Percentiles rank a stretch among this genome's conserved stretches.
These are phyloP conservation scores for Anguilla megastoma DNA, from an alignment of 2,797 vertebrate genomes.

Conservation along the genomic window DNA sequence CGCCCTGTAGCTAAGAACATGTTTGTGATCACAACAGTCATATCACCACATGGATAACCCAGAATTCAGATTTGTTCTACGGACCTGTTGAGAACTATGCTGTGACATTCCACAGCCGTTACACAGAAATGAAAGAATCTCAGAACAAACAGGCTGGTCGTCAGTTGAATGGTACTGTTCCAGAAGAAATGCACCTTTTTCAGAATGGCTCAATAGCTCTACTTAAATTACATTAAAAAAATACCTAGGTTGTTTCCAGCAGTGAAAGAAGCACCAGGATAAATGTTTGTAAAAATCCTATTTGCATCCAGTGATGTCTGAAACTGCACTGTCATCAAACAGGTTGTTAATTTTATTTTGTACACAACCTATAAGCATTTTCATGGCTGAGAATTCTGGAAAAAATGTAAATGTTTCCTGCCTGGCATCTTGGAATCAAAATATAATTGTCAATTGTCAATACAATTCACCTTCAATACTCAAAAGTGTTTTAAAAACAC, in stretches of 20 bases:
- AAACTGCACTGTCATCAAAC: slow-evolving; percentile 60
- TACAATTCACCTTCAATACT: slow-evolving; percentile 70
- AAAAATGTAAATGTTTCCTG: slow-evolving; percentile 68
- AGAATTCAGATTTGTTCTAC: slow-evolving; percentile 67
- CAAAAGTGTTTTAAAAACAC: slow-evolving; percentile 87
- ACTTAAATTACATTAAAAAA: slow-evolving; percentile 61
- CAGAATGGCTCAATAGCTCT: slow-evolving; percentile 68
- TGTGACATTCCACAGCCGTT: slow-evolving; percentile 54
- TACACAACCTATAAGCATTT: slow-evolving; percentile 60
- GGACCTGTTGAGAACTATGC: slow-evolving; percentile 60
- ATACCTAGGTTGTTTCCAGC: slow-evolving; percentile 47
- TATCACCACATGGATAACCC: slow-evolving; percentile 68
- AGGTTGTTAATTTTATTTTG: slow-evolving; percentile 57
- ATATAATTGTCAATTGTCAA: slow-evolving; percentile 69
- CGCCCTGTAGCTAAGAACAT: slow-evolving; percentile 60
- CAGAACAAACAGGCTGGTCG: slow-evolving; percentile 37
- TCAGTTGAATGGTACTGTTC: slow-evolving; percentile 56
- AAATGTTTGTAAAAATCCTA: slow-evolving; percentile 67
- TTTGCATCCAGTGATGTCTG: slow-evolving; percentile 73
- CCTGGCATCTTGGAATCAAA: slow-evolving; percentile 67
- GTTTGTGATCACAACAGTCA: slow-evolving; percentile 69
- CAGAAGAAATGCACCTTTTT: slow-evolving; percentile 71
- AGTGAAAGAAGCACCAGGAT: slow-evolving; percentile 80
- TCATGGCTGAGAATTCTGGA: slow-evolving; percentile 59
- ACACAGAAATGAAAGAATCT: slow-evolving; percentile 38